Evolutionary conservation across 2,888 invertebrate genomes (phyloP).

Genomic region (Chrysina gloriosa): DNA sequence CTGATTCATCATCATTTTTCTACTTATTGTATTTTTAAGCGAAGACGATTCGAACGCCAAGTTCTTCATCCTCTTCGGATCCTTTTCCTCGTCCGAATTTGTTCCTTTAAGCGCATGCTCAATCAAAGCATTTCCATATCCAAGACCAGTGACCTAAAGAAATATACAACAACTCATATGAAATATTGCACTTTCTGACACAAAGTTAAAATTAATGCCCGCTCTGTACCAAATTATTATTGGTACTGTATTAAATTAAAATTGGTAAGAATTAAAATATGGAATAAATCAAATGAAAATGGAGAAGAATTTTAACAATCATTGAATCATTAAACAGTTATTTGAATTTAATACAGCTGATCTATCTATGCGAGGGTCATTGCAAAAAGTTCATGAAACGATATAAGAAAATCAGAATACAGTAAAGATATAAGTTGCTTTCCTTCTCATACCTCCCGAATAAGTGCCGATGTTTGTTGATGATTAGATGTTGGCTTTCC

Average conservation of each 20-base stretch:
- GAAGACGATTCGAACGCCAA: slow-evolving; percentile 1
- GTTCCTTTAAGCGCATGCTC: slow-evolving; percentile 23
- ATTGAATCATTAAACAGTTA: too few relatives aligned
- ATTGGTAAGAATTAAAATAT: too few relatives aligned
- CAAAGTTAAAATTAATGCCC: too few relatives aligned
- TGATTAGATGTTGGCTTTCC: slow-evolving; percentile 28
- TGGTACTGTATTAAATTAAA: too few relatives aligned
- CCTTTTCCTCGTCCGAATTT: slow-evolving; percentile 16
- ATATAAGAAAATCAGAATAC: not conserved
- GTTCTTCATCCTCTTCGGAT: slow-evolving; percentile 12
- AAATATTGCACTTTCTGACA: too few relatives aligned
- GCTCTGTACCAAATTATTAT: too few relatives aligned
- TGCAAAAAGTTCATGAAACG: not conserved
- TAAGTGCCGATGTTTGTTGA: not conserved
- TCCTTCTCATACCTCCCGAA: not conserved
- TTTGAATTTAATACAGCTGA: too few relatives aligned
- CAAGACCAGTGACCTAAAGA: slow-evolving; percentile 34
- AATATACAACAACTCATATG: not conserved
- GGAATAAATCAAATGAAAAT: too few relatives aligned
- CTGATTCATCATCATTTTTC: slow-evolving; percentile 15
- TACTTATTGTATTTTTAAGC: not conserved
- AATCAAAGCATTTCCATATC: slow-evolving; percentile 34
- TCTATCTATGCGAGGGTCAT: too few relatives aligned
- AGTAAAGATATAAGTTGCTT: not conserved
- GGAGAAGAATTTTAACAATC: too few relatives aligned